These are phyloP conservation scores for Rhynchotus rufescens DNA, from an alignment of 2,797 vertebrate species.

Conservation along the genomic window DNA sequence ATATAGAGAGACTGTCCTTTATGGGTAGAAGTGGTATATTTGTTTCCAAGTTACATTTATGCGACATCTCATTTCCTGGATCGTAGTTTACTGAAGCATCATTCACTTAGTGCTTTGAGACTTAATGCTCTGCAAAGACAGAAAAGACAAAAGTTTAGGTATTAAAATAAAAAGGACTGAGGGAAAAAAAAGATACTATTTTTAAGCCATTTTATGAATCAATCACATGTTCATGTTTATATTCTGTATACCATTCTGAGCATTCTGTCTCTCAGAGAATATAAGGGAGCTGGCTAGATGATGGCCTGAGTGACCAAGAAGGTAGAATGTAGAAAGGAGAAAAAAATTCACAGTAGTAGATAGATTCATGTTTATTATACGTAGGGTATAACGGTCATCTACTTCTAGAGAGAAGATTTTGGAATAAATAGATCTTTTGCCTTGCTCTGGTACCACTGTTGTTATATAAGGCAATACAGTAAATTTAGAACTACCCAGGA, in stretches of 20 bases:
- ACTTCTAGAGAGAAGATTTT: neutral
- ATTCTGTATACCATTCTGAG: neutral
- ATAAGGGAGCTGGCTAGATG: neutral
- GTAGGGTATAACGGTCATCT: neutral
- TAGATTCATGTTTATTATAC: neutral
- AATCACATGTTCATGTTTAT: neutral
- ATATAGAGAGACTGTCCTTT: neutral
- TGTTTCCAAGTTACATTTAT: neutral
- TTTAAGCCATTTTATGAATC: neutral
- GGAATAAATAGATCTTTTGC: neutral
- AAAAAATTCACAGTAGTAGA: neutral
- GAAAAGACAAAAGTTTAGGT: neutral
- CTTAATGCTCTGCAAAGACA: neutral
- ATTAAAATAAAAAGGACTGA: neutral
- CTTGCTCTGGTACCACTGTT: neutral
- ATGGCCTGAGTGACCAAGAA: neutral
- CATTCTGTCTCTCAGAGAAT: neutral
- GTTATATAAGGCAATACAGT: neutral
- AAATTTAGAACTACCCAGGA: neutral
- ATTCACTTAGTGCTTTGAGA: neutral
- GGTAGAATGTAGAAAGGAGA: neutral
- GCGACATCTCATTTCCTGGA: neutral
- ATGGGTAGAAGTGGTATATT: neutral
- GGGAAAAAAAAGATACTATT: neutral
- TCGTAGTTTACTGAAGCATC: neutral